These are phyloP conservation scores for Daphoenositta chrysoptera DNA, from an alignment of 2,113 vertebrate genomes.

Conservation along the genomic window DNA sequence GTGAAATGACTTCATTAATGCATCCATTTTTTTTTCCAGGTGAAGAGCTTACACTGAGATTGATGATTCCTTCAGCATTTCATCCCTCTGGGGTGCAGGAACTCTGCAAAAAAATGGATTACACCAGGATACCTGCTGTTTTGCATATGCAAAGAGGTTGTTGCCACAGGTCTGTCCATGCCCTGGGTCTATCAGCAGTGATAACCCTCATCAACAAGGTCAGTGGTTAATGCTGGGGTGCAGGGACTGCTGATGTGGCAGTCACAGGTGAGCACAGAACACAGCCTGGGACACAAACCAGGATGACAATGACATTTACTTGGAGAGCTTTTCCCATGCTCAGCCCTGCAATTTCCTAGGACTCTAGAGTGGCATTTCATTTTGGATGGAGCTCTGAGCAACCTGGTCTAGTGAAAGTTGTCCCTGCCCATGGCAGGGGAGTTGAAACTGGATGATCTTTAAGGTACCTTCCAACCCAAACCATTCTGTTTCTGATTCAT, in stretches of 20 bases:
- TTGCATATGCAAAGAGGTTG: not conserved
- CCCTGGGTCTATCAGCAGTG: not conserved
- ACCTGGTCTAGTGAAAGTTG: not conserved
- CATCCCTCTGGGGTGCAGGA: not conserved
- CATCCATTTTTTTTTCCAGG: not conserved
- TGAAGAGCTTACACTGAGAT: not conserved
- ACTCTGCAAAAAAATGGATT: accelerated
- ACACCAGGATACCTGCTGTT: not conserved
- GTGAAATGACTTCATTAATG: not conserved
- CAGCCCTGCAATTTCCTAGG: not conserved
- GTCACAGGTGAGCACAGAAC: not conserved
- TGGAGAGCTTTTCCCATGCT: not conserved
- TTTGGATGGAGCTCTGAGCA: not conserved
- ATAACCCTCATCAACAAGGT: not conserved
- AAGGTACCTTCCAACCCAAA: not conserved
- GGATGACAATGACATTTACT: not conserved
- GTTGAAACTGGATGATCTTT: not conserved
- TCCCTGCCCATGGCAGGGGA: not conserved
- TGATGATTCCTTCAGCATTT: not conserved
- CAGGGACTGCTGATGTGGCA: not conserved
- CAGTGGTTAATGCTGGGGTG: not conserved
- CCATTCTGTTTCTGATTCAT: not conserved
- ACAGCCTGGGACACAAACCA: not conserved
- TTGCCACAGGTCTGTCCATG: not conserved
- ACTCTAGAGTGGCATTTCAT: not conserved